Percentiles rank a stretch among this genome's conserved stretches.
Evolutionary conservation across 1,140 invertebrate genomes (phyloP).

Genomic region (Drosophila jambulina): DNA sequence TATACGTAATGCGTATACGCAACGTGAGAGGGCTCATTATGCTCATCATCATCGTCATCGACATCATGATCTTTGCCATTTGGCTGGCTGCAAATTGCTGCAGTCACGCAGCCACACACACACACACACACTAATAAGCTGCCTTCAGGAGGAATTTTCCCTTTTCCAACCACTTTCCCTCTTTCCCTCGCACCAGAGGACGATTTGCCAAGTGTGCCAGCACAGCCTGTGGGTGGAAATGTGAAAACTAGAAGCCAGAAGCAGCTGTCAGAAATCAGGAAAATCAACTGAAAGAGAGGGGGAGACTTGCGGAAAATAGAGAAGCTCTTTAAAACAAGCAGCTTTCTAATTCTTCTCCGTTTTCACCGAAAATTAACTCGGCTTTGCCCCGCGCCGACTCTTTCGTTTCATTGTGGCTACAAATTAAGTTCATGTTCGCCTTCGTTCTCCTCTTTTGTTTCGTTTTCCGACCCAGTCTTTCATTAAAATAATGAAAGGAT

Average conservation of each 20-base stretch:
- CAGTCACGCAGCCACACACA: slow-evolving; percentile 46
- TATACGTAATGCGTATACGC: slow-evolving; percentile 51
- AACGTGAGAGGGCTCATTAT: slow-evolving; percentile 15
- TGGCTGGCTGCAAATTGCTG: slow-evolving; percentile 50
- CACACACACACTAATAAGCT: slow-evolving; percentile 57
- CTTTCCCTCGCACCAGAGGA: background rate
- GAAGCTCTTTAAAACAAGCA: slow-evolving; percentile 26
- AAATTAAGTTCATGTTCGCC: slow-evolving; percentile 65
- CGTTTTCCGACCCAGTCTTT: slow-evolving; percentile 46
- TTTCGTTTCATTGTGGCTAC: slow-evolving; percentile 34
- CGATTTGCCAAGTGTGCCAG: slow-evolving; percentile 48
- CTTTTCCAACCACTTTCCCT: slow-evolving; percentile 24
- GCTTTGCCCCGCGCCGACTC: background rate
- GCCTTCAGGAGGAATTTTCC: slow-evolving; percentile 44
- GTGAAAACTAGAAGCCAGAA: slow-evolving; percentile 25
- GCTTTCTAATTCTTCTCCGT: slow-evolving; percentile 23
- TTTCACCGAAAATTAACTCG: slow-evolving; percentile 38
- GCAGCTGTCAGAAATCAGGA: slow-evolving; percentile 33
- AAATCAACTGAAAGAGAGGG: slow-evolving; percentile 8
- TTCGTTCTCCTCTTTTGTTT: slow-evolving; percentile 27
- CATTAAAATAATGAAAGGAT: slow-evolving; percentile 78
- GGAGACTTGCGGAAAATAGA: background rate
- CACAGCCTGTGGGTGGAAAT: slow-evolving; percentile 13
- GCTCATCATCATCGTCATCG: slow-evolving; percentile 8
- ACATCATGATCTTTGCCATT: slow-evolving; percentile 26